A percentile compares a stretch with the other conserved stretches of the same genome.
phyloP scores from a whole-genome alignment of 2,113 vertebrate species.

The Malurus cyaneus region DNA sequence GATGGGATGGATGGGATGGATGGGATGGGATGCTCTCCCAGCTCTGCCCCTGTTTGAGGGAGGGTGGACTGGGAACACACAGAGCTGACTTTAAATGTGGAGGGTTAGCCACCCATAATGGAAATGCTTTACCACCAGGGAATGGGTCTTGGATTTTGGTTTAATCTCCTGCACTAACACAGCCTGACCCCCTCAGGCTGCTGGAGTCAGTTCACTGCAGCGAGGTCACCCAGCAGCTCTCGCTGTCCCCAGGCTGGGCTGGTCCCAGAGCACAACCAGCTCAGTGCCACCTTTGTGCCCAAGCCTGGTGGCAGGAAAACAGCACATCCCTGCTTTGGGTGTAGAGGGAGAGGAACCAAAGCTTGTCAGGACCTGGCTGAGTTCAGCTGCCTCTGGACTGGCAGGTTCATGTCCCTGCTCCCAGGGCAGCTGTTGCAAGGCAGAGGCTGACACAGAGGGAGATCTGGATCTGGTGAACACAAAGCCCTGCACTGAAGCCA shows the following conservation, averaged over 20 bases:
- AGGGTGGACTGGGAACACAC: not conserved
- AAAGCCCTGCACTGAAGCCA: rapidly evolving
- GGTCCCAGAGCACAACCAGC: not conserved
- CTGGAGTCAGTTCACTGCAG: not conserved
- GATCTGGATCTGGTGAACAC: not conserved
- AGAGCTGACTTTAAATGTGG: not conserved
- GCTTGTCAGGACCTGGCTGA: not conserved
- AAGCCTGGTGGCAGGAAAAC: not conserved
- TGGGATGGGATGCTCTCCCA: not conserved
- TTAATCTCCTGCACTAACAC: not conserved
- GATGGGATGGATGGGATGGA: not conserved
- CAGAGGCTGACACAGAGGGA: not conserved
- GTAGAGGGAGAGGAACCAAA: not conserved
- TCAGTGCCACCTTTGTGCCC: rapidly evolving
- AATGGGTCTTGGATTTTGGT: not conserved
- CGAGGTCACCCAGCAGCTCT: not conserved
- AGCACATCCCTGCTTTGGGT: not conserved
- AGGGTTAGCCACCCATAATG: rapidly evolving
- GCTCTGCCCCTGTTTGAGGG: not conserved
- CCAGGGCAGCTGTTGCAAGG: not conserved
- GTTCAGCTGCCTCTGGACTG: not conserved
- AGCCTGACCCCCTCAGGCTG: not conserved
- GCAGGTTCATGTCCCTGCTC: not conserved
- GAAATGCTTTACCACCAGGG: not conserved
- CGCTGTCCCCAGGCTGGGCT: not conserved